Evolutionary conservation across 2,888 invertebrate genomes (phyloP).

Genomic region (Neocrepidodera transversa): DNA sequence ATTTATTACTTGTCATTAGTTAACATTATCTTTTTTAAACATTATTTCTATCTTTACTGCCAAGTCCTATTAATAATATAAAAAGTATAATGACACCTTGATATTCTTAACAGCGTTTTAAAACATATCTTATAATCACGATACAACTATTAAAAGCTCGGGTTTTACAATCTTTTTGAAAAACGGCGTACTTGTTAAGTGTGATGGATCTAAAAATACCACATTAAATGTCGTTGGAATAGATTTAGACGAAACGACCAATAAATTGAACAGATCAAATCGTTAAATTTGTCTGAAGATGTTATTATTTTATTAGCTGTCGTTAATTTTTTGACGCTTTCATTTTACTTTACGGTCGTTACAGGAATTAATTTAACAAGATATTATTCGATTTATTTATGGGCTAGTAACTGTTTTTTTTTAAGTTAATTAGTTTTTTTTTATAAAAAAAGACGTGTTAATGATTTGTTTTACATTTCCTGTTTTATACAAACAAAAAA

Average conservation of each 20-base stretch:
- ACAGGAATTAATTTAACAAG: neutral
- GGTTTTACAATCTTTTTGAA: conserved; percentile 14
- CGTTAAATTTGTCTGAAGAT: conserved; percentile 1
- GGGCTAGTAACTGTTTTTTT: too few relatives aligned
- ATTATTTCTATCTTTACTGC: conserved; percentile 7
- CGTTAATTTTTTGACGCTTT: conserved; percentile 1
- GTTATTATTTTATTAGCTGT: neutral
- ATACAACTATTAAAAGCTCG: conserved; percentile 11
- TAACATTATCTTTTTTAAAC: conserved; percentile 5
- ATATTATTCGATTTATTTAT: neutral
- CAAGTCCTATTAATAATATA: conserved; percentile 8
- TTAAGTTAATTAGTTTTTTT: too few relatives aligned
- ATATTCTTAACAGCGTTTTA: conserved; percentile 5
- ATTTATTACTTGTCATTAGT: conserved; percentile 8
- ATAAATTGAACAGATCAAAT: conserved; percentile 5
- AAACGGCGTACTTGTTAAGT: conserved; percentile 1
- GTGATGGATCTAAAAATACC: conserved; percentile 2
- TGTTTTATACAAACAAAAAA: too few relatives aligned
- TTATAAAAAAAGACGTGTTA: too few relatives aligned
- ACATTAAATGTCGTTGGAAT: conserved; percentile 3
- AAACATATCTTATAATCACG: conserved; percentile 13
- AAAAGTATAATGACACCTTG: conserved; percentile 12
- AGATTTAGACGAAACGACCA: neutral
- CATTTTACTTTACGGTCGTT: neutral
- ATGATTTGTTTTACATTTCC: too few relatives aligned